phyloP scores from a whole-genome alignment of 2,888 invertebrate genomes.

The Therioaphis trifolii region DNA sequence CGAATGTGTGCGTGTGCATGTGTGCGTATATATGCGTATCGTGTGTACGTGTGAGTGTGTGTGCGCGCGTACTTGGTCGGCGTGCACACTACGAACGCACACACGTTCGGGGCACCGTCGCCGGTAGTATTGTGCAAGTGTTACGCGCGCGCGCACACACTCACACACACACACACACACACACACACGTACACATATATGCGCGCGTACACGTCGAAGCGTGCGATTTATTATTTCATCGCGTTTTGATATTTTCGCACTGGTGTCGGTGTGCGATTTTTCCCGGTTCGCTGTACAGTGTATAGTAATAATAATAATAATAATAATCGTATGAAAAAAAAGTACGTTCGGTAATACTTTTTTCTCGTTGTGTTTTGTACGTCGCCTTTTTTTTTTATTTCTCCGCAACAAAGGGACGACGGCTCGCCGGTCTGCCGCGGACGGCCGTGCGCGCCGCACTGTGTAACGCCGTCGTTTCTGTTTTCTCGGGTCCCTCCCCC shows the following conservation, averaged over 20 bases:
- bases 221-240: no score
- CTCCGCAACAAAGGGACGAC: neutral
- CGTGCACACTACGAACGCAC: conserved; percentile 34
- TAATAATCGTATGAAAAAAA: no score
- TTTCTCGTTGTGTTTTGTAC: no score
- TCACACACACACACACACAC: no score
- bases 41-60: conserved; percentile 3
- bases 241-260: neutral
- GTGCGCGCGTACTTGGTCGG: neutral
- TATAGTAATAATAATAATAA: no score
- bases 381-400: no score
- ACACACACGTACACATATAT: no score
- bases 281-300: no score
- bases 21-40: neutral
- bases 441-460: neutral
- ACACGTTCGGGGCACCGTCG: conserved; percentile 36
- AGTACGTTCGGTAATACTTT: no score
- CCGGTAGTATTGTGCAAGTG: conserved; percentile 59
- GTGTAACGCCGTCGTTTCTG: neutral
- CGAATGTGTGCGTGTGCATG: neutral
- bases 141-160: neutral
- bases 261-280: no score
- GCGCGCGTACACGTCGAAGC: no score
- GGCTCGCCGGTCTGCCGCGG: neutral
- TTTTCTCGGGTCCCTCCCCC: neutral